Evolutionary conservation across 2,797 vertebrate genomes (phyloP).

Genomic region (Pempheris klunzingeri): DNA sequence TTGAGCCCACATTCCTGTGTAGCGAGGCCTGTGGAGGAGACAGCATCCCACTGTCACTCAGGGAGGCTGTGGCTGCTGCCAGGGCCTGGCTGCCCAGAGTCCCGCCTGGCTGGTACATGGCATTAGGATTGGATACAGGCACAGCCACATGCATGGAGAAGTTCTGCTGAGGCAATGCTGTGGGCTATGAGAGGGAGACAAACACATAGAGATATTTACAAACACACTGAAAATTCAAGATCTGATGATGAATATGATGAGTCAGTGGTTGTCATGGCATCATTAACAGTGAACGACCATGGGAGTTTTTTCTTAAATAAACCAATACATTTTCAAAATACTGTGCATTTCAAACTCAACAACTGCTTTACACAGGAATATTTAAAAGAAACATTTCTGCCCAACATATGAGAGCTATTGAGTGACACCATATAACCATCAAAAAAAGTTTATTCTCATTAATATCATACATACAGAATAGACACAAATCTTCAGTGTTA

Average conservation of each 20-base stretch:
- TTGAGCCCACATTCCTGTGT: conserved; percentile 93
- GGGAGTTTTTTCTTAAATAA: conserved; percentile 47
- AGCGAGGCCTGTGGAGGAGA: conserved; percentile 92
- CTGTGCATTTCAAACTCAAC: conserved; percentile 10
- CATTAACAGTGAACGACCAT: conserved; percentile 51
- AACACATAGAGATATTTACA: conserved; percentile 72
- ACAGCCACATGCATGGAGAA: conserved; percentile 99
- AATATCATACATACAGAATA: conserved; percentile 36
- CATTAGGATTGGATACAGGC: conserved; percentile 94
- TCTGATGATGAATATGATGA: conserved; percentile 44
- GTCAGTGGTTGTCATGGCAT: conserved; percentile 64
- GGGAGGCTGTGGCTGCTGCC: conserved; percentile 89
- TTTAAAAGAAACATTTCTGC: conserved; percentile 16
- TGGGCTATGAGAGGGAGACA: conserved; percentile 86
- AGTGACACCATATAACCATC: conserved; percentile 30
- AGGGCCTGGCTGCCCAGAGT: conserved; percentile 91
- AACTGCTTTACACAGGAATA: conserved; percentile 33
- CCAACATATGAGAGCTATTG: neutral
- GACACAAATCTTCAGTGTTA: conserved; percentile 46
- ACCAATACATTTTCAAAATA: conserved; percentile 30
- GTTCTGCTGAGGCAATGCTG: conserved; percentile 94
- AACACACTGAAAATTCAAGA: conserved; percentile 53
- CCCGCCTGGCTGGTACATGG: conserved; percentile 95
- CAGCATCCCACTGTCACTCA: conserved; percentile 95
- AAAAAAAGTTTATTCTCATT: conserved; percentile 31